Evolutionary conservation across 2,888 invertebrate genomes (phyloP), one percentile per base, ranked within the genome.

Genomic region (Elegia similella): DNA sequence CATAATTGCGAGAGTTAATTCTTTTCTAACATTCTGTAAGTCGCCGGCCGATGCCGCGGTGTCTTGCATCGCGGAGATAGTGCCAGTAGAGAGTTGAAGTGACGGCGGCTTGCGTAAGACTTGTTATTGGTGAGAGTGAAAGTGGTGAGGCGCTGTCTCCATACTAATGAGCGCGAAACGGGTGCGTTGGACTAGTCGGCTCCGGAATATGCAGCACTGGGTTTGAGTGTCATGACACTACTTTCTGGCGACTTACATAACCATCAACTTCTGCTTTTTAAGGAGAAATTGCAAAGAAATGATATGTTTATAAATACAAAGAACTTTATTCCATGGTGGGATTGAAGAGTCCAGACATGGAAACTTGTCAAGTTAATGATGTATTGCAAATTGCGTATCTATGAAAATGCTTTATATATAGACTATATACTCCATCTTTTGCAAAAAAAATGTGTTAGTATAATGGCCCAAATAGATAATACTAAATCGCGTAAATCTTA

Each of bases 91-190:
- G 87, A 87, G 87, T 75, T 75, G 81, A 59, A 65, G 64, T 68
- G 70, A 72, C 70, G 70, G 68, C 60, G 66, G 70, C 80, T 91
- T 90, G 84, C 89, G 82, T 88, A 90, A 91, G 75, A 82, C 83
- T 84, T 84, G 88, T 84, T 86, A 78, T 85, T 82, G 77, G 73
- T 76, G 88, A 89, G 84, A 89, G 90, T 89, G 90, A 91, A 91
- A 91, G 90, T 89, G 83, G 77, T 78, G 77, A 80, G 78, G 67
- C 78, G 80, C 83, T 81, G 86, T 86, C 86, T 86, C 82, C 89
- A 90, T 90, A 89, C 83, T 84, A 88, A 90, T 88, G 83, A 86
- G 76, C 76, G 81, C 80, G 77, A 82, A 79, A 74, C 79, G 82
- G 77, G 83, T 80, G 80, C 82, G 77, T 76, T 75, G 78, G 68